Evolutionary conservation across 2,888 invertebrate genomes (phyloP).

Genomic region (Drosophila nigricruria): DNA sequence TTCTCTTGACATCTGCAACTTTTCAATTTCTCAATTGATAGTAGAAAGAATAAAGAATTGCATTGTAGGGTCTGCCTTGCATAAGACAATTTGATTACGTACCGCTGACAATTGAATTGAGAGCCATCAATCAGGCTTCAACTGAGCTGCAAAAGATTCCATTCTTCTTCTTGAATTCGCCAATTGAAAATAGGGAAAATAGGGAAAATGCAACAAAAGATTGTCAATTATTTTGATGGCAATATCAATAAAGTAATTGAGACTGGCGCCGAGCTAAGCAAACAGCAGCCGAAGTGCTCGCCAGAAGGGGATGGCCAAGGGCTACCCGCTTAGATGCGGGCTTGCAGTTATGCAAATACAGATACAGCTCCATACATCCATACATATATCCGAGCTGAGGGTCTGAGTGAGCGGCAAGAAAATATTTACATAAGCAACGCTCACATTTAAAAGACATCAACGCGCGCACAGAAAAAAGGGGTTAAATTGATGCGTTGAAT

Average conservation of each 20-base stretch:
- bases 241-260: conserved; percentile 77
- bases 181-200: conserved; percentile 43
- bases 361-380: conserved; percentile 38
- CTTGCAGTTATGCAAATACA: conserved; percentile 65
- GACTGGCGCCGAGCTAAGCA: conserved; percentile 73
- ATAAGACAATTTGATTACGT: conserved; percentile 74
- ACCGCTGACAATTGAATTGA: conserved; percentile 69
- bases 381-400: conserved; percentile 17
- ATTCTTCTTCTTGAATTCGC: conserved; percentile 10
- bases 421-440: conserved; percentile 74
- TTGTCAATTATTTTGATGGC: conserved; percentile 51
- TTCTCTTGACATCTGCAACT: conserved; percentile 64
- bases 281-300: conserved; percentile 40
- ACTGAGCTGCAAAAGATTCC: conserved; percentile 3
- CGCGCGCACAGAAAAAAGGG: conserved; percentile 46
- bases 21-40: conserved; percentile 56
- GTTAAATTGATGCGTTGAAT: conserved; percentile 75
- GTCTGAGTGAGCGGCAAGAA: conserved; percentile 23
- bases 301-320: conserved; percentile 44
- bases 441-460: conserved; percentile 74
- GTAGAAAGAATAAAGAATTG: conserved; percentile 37
- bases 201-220: conserved; percentile 33
- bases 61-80: conserved; percentile 52
- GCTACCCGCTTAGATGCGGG: conserved; percentile 45
- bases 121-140: conserved; percentile 68